A percentile compares a stretch with the other conserved stretches of the same genome.
phyloP scores from a whole-genome alignment of 2,888 invertebrate species.

The Merodon equestris region DNA sequence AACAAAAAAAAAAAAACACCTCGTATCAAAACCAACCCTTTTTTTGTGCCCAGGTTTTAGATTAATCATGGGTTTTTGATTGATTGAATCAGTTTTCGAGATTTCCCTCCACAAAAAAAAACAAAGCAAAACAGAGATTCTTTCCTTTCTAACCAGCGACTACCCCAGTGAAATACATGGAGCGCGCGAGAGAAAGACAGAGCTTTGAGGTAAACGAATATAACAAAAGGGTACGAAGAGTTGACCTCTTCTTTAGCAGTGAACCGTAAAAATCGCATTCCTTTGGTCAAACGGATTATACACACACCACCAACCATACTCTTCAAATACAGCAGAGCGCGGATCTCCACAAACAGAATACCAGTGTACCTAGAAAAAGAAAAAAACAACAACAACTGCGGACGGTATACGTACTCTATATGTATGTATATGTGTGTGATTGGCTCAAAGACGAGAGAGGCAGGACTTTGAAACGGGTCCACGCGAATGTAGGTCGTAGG shows the following conservation, averaged over 20 bases:
- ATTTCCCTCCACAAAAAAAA: conserved; percentile 42
- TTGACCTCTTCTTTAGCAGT: conserved; percentile 66
- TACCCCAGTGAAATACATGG: not conserved
- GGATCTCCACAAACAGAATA: not conserved
- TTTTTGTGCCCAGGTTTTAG: conserved; percentile 61
- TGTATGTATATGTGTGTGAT: not conserved
- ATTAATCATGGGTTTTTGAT: conserved; percentile 68
- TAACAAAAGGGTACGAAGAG: conserved; percentile 52
- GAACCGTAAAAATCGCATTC: conserved; percentile 66
- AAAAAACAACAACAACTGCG: not conserved
- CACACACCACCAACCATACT: conserved; percentile 24
- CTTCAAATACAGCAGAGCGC: conserved; percentile 3
- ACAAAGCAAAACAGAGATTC: conserved; percentile 7
- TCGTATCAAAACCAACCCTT: conserved; percentile 41
- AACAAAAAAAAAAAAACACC: conserved; percentile 24
- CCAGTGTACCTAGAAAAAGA: not conserved
- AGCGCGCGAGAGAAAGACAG: conserved; percentile 9
- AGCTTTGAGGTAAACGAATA: conserved; percentile 20
- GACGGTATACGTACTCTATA: not conserved
- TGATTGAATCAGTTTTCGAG: conserved; percentile 67
- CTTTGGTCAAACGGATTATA: conserved; percentile 66
- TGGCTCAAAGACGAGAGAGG: not conserved
- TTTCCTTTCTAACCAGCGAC: no score
- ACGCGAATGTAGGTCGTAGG: conserved; percentile 63
- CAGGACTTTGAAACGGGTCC: conserved; percentile 27